A percentile compares a stretch with the other conserved stretches of the same genome.
Evolutionary conservation across 2,888 invertebrate genomes (phyloP).

Genomic region (Timema cristinae): DNA sequence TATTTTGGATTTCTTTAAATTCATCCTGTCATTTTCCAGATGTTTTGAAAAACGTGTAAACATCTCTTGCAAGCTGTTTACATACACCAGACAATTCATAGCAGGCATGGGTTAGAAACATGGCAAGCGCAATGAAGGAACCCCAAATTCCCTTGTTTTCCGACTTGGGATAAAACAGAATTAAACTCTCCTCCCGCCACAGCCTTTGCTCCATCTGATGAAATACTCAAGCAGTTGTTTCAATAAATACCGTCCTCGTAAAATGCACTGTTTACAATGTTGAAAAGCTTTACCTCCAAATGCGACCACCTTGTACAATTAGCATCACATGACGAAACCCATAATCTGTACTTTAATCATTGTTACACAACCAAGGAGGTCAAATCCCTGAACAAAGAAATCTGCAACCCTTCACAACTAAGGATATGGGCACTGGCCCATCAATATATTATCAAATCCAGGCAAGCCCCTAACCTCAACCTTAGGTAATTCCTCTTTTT

Average conservation of each 20-base stretch:
- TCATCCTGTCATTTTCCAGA: constrained; percentile 14
- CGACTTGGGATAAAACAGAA: constrained; percentile 5
- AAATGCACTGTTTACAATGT: background rate
- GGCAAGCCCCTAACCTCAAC: no score
- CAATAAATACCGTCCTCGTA: background rate
- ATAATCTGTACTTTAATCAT: no score
- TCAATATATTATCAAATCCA: no score
- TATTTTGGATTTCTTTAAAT: constrained; percentile 4
- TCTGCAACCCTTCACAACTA: no score
- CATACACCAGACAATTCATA: constrained; percentile 9
- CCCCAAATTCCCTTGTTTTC: constrained; percentile 4
- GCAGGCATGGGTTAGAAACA: constrained; percentile 8
- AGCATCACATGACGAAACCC: no score
- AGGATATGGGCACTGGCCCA: no score
- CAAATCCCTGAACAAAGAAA: no score
- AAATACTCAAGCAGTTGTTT: background rate
- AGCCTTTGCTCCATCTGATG: background rate
- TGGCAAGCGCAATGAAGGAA: constrained; percentile 2
- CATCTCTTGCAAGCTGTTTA: constrained; percentile 13
- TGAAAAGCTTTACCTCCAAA: background rate
- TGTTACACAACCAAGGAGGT: no score
- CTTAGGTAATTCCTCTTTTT: no score
- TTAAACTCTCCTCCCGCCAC: constrained; percentile 7
- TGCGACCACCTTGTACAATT: constrained; percentile 1
- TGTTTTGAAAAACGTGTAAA: constrained; percentile 12